Percentiles rank a stretch among this genome's conserved stretches.
Conservation (phyloP, 2,113 vertebrate species). For the Micromys minutus region DNA sequence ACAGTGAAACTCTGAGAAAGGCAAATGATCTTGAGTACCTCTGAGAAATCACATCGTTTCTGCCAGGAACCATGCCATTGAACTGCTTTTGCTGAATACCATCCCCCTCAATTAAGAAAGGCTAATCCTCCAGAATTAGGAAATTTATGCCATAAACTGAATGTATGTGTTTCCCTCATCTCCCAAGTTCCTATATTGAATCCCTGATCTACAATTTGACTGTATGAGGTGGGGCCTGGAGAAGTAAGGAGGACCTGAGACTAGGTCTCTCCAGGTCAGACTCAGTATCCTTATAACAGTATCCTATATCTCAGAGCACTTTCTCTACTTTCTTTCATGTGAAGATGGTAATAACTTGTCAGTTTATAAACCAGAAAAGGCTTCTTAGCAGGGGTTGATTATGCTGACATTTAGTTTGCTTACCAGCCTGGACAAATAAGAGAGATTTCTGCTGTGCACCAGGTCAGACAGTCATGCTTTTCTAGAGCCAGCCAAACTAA, state of each 20-base stretch:
- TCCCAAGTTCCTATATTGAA: not conserved
- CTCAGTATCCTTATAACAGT: not conserved
- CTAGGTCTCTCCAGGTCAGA: not conserved
- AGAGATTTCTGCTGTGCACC: not conserved
- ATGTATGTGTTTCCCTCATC: too few relatives aligned
- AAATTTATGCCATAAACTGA: not conserved
- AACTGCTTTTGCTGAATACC: not conserved
- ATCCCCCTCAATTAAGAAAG: not conserved
- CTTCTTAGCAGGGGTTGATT: too few relatives aligned
- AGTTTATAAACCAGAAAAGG: not conserved
- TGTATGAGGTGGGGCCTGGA: not conserved
- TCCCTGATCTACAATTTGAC: not conserved
- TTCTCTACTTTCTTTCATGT: not conserved
- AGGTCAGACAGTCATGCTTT: not conserved
- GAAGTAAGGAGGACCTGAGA: not conserved
- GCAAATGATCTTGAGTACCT: not conserved
- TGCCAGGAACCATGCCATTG: not conserved
- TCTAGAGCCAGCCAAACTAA: not conserved
- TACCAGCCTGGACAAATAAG: not conserved
- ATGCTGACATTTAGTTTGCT: not conserved
- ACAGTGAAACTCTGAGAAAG: constrained; percentile 10
- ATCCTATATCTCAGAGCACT: not conserved
- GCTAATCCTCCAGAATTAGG: not conserved
- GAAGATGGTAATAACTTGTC: not conserved
- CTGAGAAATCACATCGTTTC: not conserved